Percentiles rank a stretch among this genome's conserved stretches.
Evolutionary conservation across 2,113 vertebrate genomes (phyloP).

Genomic region (Rostratula benghalensis): DNA sequence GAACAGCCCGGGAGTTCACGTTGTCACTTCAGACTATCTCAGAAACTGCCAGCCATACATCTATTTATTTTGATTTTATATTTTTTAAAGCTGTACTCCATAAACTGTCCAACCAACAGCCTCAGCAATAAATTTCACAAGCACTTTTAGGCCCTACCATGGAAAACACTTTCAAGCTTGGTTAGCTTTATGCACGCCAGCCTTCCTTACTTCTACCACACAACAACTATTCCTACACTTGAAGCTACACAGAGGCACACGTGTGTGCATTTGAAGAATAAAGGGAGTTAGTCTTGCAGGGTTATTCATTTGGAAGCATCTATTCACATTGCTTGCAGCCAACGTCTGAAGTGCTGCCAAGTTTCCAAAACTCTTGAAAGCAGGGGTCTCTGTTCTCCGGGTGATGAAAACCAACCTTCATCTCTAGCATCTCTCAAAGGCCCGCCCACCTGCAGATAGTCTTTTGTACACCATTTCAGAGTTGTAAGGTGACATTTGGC

Average conservation of each 20-base stretch:
- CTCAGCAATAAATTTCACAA: not conserved
- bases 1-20: not conserved
- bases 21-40: not conserved
- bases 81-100: not conserved
- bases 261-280: not conserved
- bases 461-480: rapidly evolving
- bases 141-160: not conserved
- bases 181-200: not conserved
- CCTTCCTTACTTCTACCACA: not conserved
- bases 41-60: not conserved
- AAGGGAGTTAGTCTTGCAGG: not conserved
- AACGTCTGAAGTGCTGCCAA: not conserved
- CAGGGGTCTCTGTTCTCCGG: not conserved
- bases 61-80: not conserved
- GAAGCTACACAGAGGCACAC: not conserved
- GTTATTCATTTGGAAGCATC: not conserved
- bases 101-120: not conserved
- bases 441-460: not conserved
- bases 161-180: not conserved
- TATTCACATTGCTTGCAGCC: not conserved
- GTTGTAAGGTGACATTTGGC: not conserved
- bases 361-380: not conserved
- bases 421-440: not conserved
- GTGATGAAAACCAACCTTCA: not conserved
- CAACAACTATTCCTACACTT: not conserved